A percentile compares a stretch with the other conserved stretches of the same genome.
Conservation (phyloP, 2,797 vertebrate genomes). For the Garrulus glandarius region DNA sequence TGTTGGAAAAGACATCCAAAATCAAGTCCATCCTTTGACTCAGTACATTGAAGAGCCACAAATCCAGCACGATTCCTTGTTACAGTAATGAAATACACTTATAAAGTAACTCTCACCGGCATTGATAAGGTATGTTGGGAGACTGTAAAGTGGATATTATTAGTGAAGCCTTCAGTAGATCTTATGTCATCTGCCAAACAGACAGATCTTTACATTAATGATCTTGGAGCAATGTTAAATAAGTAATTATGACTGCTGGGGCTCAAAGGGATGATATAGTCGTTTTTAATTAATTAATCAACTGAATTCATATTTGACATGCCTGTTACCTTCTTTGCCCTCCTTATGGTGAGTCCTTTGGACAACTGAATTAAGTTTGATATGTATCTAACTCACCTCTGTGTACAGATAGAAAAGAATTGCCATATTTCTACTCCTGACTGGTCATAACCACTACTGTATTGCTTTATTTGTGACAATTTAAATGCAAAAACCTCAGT, state of each 20-base stretch:
- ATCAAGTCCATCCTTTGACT: not conserved
- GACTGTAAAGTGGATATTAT: not conserved
- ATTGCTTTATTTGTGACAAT: not conserved
- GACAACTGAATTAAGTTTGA: not conserved
- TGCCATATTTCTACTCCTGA: not conserved
- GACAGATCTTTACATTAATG: not conserved
- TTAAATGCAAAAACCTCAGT: not conserved
- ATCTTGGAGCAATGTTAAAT: not conserved
- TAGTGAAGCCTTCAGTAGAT: not conserved
- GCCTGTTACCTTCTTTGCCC: not conserved
- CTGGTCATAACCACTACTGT: not conserved
- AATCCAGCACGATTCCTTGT: not conserved
- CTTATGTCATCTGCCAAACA: not conserved
- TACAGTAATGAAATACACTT: not conserved
- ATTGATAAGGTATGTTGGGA: not conserved
- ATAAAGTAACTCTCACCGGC: not conserved
- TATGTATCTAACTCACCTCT: not conserved
- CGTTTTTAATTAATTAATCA: not conserved
- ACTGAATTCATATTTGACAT: not conserved
- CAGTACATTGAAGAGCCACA: not conserved
- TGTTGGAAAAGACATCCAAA: not conserved
- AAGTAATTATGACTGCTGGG: not conserved
- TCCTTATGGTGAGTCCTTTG: not conserved
- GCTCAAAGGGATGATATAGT: not conserved
- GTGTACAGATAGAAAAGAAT: not conserved